Evolutionary conservation across 30 jellyfish, hydroid and myxozoan species (phyloP).

Genomic region (Aurelia aurita complex sp. Pacific): DNA sequence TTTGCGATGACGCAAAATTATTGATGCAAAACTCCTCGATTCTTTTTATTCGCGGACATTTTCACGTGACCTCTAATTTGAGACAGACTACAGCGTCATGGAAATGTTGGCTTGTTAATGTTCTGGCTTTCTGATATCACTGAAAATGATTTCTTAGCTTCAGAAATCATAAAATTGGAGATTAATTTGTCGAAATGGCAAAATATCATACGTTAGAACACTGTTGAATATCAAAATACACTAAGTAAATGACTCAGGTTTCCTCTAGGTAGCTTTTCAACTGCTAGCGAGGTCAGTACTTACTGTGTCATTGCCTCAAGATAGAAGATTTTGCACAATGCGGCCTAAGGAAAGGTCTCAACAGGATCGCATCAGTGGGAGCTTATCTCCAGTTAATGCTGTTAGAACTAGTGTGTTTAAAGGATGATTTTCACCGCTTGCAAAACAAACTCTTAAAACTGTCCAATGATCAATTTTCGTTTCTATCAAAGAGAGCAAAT

Average conservation of each 20-base stretch:
- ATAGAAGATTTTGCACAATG: slow-evolving; percentile 15
- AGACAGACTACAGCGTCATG: no score
- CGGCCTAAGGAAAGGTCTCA: slow-evolving; percentile 9
- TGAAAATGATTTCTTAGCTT: no score
- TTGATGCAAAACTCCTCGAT: no score
- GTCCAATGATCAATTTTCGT: slow-evolving; percentile 43
- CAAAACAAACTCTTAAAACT: slow-evolving; percentile 42
- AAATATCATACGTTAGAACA: not conserved
- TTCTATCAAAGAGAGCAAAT: slow-evolving; percentile 54
- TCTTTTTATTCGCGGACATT: no score
- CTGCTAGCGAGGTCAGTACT: slow-evolving; percentile 8
- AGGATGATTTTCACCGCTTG: slow-evolving; percentile 59
- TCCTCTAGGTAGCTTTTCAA: not conserved
- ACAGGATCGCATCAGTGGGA: slow-evolving; percentile 1
- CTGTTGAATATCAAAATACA: not conserved
- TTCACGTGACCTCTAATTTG: no score
- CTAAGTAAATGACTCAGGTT: not conserved
- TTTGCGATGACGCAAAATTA: no score
- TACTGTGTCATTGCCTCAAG: not conserved
- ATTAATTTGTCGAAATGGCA: not conserved
- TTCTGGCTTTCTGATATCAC: no score
- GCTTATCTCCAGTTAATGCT: slow-evolving; percentile 41
- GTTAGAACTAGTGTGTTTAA: slow-evolving; percentile 60
- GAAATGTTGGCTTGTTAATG: no score
- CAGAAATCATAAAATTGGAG: not conserved